Conservation (phyloP, 1,140 invertebrate species). For the Olivierus martensii region DNA sequence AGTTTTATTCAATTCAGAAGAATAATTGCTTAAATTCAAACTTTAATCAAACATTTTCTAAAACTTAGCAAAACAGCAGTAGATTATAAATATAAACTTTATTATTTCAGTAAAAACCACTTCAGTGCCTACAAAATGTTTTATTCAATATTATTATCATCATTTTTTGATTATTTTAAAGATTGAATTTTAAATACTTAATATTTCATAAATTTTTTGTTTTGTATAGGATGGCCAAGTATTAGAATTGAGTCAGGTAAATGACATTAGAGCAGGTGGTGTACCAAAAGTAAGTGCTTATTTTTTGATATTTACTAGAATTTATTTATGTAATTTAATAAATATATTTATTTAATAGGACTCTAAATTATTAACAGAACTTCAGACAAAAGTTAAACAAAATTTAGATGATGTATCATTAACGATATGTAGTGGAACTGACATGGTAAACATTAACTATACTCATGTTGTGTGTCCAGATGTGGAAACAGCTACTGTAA, state of each 20-base stretch:
- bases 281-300: conserved; percentile 57
- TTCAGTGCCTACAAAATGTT: too few species aligned
- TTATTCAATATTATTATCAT: neutral
- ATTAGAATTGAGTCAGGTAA: conserved; percentile 91
- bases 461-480: conserved; percentile 91
- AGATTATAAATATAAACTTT: too few species aligned
- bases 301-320: neutral
- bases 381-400: conserved; percentile 44
- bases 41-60: too few species aligned
- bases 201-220: too few species aligned
- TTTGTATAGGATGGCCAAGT: conserved; percentile 77
- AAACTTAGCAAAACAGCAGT: too few species aligned
- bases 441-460: conserved; percentile 98
- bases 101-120: too few species aligned
- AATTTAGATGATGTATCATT: conserved; percentile 85
- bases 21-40: too few species aligned
- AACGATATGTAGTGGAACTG: conserved; percentile 95
- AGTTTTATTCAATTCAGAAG: too few species aligned
- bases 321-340: neutral
- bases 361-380: conserved; percentile 58
- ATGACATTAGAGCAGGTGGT: conserved; percentile 81
- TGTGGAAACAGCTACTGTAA: conserved; percentile 79
- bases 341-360: conserved; percentile 44
- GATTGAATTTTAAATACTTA: too few species aligned
- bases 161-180: too few species aligned